Base-by-base conservation (phyloP, 2,113 vertebrate genomes). In the Tapirus terrestris region DNA sequence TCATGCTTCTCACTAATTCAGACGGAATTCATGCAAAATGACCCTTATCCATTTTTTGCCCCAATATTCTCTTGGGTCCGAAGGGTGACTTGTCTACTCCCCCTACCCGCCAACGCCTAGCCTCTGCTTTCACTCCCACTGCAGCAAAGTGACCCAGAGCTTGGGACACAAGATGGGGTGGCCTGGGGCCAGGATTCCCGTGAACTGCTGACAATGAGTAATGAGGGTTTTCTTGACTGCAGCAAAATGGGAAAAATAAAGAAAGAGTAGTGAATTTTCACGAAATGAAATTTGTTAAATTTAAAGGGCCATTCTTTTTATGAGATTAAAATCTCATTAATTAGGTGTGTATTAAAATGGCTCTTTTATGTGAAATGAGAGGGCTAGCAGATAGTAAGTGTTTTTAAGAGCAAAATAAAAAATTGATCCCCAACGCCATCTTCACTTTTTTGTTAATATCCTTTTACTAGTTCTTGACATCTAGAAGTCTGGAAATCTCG, bases 401-500 rank as follows among this genome's bases (percentile, higher is more conserved):
- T 95, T 95, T 89, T 89, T 33, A 92, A 92, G 75, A 70, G 45
- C 36, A 94, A 96, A 84, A 88, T 96, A 83, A 75, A 89, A 97
- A 91, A 63, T 72, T 85, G n/a, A 56, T 85, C 80, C 76, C 88
- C 31, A 31, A 25, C 39, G 17, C n/a, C 48, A 33, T 65, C 45
- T 75, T 90, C 18, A 51, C 3, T 23, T 65, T 95, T 79, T 72
- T 67, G 79, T 81, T 79, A 72, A 17, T 53, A 33, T 92, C 51
- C 29, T 60, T 81, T 93, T 81, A 48, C 31, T 75, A 45, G 43
- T 21, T 70, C 68, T 94, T 53, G 91, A 65, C 16, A 56, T 77
- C 61, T n/a, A 65, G n/a, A 72, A 79, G 45, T 67, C 51, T 58
- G n/a, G 23, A 14, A 51, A 79, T 81, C 48, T 89, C 9, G 2